Evolutionary conservation across 2,797 vertebrate genomes (phyloP), one percentile per base, ranked within the genome.

Genomic region (Crocidura indochinensis): DNA sequence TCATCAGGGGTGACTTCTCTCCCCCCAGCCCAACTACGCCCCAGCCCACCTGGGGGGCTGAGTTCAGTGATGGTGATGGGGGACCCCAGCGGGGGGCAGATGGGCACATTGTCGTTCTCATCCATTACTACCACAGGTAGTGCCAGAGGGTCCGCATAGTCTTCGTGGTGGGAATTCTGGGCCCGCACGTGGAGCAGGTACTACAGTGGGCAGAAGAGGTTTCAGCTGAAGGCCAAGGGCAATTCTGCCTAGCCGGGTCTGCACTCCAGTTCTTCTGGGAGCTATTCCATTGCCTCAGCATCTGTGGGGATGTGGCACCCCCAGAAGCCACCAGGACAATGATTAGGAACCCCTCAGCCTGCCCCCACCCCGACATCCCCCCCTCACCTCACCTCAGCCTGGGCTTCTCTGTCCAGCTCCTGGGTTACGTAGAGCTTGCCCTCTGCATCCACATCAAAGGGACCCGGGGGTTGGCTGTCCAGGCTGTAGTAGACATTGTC

Each of bases 31-130:
- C 74, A 10, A 38, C n/a, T 53, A 78, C 62, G 29, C 76, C 65
- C 19, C 24, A 29, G 38, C 92, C 38, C 81, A 97, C 96, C 96
- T 97, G 87, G 75, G 47, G 91, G 72, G 26, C 96, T 97, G 75
- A 95, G 94, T 69, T 97, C 96, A 9, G 94, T 91, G 69, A 97
- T 72, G 78, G 31, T 88, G 92, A 95, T 7, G 11, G 90, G 17
- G 11, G 94, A 98, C 87, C 98, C 97, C 6, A 94, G 95, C 83
- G 97, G 98, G 27, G 97, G 97, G 92, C 98, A 98, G 68, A 97
- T 97, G 74, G 98, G 98, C 5, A 95, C 94, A 60, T 98, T 99
- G 92, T 99, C 98, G 1, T 98, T 99, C 93, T 98, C 97, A 76
- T 99, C 98, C 0, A 94, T 98, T 91, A 98, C 98, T 95, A 96